Evolutionary conservation across 2,113 vertebrate species (phyloP).

Genomic region (Poicephalus meyeri): DNA sequence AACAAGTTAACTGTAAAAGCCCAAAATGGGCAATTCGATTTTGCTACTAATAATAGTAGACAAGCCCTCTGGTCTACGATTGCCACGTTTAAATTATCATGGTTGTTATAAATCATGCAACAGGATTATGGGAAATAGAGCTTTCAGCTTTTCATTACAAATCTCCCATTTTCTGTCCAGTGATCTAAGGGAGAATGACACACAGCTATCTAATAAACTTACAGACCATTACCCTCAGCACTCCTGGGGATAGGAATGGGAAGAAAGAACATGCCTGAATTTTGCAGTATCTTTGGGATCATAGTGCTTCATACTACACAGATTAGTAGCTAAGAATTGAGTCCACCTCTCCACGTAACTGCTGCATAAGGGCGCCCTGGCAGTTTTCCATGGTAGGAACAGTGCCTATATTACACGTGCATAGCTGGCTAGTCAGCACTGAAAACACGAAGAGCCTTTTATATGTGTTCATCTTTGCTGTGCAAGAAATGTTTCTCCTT

Average conservation of each 20-base stretch:
- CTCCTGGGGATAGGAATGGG: neutral
- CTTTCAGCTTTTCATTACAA: slow-evolving; percentile 14
- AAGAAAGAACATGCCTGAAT: neutral
- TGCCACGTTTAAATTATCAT: slow-evolving; percentile 5
- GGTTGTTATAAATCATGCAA: neutral
- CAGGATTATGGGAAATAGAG: neutral
- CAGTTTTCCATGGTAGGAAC: fast-evolving
- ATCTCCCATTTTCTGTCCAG: neutral
- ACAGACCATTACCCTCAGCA: neutral
- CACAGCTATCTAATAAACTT: neutral
- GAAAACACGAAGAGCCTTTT: neutral
- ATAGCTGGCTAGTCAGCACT: neutral
- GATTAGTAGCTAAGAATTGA: neutral
- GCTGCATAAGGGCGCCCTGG: neutral
- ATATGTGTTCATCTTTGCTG: neutral
- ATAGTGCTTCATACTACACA: neutral
- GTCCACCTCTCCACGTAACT: neutral
- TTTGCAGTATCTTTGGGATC: neutral
- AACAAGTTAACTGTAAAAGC: slow-evolving; percentile 29
- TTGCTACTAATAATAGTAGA: neutral
- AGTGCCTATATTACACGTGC: neutral
- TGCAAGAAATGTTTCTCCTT: neutral
- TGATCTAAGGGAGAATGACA: neutral
- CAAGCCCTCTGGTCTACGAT: neutral
- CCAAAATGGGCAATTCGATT: neutral